A percentile compares a stretch with the other conserved stretches of the same genome.
phyloP scores from a whole-genome alignment of 2,113 vertebrate genomes.

The Mionectes macconnelli region DNA sequence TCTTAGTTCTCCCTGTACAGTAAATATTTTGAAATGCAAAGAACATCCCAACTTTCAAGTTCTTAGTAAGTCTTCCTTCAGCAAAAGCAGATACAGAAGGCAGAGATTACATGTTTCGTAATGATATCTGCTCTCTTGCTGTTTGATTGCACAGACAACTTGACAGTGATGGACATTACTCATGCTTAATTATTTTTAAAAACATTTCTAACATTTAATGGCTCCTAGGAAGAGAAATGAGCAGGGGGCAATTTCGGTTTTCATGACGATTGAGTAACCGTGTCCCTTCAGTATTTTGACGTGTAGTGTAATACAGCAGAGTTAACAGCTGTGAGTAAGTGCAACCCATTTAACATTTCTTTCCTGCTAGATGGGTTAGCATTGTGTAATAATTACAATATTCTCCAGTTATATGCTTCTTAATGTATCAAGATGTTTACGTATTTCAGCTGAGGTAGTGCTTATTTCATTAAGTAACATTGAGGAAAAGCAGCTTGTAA shows the following conservation, averaged over 20 bases:
- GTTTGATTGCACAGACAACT: constrained; percentile 30
- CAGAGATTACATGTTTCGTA: neutral
- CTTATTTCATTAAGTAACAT: constrained; percentile 67
- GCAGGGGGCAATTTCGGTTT: constrained; percentile 24
- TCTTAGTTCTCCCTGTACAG: neutral
- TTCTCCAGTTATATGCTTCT: constrained; percentile 19
- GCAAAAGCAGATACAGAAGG: neutral
- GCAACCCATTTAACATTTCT: neutral
- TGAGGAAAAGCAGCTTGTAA: constrained; percentile 58
- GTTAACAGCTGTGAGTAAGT: constrained; percentile 43
- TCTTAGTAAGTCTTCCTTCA: neutral
- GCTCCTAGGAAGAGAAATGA: constrained; percentile 49
- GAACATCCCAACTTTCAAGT: neutral
- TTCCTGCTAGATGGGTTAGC: neutral
- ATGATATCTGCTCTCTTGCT: constrained; percentile 5
- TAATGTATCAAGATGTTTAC: constrained; percentile 43
- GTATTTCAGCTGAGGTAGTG: constrained; percentile 59
- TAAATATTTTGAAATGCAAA: constrained; percentile 50
- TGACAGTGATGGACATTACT: constrained; percentile 60
- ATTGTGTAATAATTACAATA: constrained; percentile 33
- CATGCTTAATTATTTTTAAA: constrained; percentile 43
- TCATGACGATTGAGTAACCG: constrained; percentile 16
- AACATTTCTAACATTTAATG: constrained; percentile 44
- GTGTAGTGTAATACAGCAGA: constrained; percentile 11
- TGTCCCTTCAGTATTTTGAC: constrained; percentile 15